Base-by-base conservation (phyloP, 2,113 vertebrate genomes). In the Protomyctophum bolini region DNA sequence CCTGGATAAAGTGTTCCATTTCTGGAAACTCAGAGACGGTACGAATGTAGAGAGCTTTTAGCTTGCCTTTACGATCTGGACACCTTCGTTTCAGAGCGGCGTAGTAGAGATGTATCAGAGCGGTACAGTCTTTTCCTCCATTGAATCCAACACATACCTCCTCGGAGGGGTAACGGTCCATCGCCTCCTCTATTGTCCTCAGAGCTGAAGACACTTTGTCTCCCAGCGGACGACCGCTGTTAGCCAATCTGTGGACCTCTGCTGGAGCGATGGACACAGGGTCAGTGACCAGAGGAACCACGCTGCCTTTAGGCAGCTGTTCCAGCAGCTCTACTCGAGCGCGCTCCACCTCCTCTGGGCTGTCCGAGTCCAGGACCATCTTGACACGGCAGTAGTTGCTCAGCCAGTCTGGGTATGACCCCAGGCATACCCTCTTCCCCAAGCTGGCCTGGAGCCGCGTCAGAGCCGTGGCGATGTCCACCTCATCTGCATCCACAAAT, bases 61-160 rank as follows among this genome's bases (percentile, higher is more conserved):
- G 87, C 68, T 86, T 93, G 60, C 96, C 92, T 80, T 89, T 91
- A 49, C 79, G 70, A 0, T 77, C 93, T 0, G 94, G 95, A 79
- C 73, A 87, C 0, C 77, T 89, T 84, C 96, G 94, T 87, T 94
- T 93, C 70, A 96, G 72, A 0, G 94, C 96, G 0, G 96, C 96
- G 0, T 97, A 94, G 88, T 93, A 94, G 0, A 99, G 95, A 75
- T 99, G 98, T 10, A 99, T 92, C 69, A 99, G 93, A 0, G 94
- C 97, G 0, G 97, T 99, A 89, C 98, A 98, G 89, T 99, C 98
- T 83, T 99, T 99, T 75, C 98, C 98, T 1, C 98, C 97, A 0
- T 99, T 99, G 91, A 99, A 99, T 51, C 95, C 97, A 59, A 98
- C 90, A 0, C 97, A 99, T 79, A 98, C 83, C 77, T 95, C 91